phyloP scores from a whole-genome alignment of 2,888 invertebrate genomes.

The Drosophila tanythrix region DNA sequence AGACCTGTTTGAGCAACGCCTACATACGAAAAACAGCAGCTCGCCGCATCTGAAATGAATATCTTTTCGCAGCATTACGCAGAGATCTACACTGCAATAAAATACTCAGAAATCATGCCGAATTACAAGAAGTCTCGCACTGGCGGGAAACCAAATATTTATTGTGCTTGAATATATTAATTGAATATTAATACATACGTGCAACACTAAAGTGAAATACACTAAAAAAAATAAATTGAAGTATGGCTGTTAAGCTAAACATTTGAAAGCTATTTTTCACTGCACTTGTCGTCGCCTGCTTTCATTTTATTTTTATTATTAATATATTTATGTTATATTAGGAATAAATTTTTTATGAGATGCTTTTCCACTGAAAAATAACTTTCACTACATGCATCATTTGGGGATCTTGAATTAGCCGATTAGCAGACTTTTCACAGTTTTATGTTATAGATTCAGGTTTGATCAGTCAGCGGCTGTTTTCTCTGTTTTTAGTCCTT shows the following conservation, averaged over 20 bases:
- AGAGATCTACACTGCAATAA: conserved; percentile 29
- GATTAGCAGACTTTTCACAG: not conserved
- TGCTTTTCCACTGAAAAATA: no score
- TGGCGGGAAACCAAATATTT: not conserved
- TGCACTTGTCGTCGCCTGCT: no score
- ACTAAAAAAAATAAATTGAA: conserved; percentile 3
- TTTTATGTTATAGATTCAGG: not conserved
- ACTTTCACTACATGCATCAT: no score
- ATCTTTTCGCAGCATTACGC: conserved; percentile 30
- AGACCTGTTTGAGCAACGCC: conserved; percentile 58
- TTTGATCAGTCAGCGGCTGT: not conserved
- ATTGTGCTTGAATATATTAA: not conserved
- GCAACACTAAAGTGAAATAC: not conserved
- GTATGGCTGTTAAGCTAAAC: not conserved
- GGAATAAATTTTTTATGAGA: no score
- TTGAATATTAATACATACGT: not conserved
- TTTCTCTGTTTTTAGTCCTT: not conserved
- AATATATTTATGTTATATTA: not conserved
- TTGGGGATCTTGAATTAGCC: not conserved
- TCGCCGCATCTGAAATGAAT: conserved; percentile 38
- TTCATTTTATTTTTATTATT: not conserved
- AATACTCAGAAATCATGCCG: not conserved
- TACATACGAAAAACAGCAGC: conserved; percentile 18
- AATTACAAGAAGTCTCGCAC: not conserved
- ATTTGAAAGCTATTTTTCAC: not conserved